Percentiles rank a stretch among this genome's conserved stretches.
Conservation (phyloP, 2,113 vertebrate species). For the Antechinus stuartii region DNA sequence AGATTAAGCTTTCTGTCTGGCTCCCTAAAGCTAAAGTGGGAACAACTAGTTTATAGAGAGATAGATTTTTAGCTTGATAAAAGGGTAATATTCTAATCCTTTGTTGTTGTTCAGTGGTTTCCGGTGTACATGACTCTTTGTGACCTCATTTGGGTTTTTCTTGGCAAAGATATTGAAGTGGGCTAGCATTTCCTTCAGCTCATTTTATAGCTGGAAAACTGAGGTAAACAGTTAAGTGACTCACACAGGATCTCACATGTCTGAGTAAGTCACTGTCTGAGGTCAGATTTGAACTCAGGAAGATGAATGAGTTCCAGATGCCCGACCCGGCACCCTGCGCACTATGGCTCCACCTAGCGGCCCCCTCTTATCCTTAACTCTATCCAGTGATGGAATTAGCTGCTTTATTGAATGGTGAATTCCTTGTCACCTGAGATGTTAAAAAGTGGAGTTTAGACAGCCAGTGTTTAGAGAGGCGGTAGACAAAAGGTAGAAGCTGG, state of each 20-base stretch:
- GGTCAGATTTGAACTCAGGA: not conserved
- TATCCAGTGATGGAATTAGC: not conserved
- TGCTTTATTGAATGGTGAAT: not conserved
- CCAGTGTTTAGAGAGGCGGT: not conserved
- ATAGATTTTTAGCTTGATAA: not conserved
- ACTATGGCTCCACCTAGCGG: not conserved
- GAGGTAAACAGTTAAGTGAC: not conserved
- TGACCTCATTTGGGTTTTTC: not conserved
- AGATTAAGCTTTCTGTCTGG: not conserved
- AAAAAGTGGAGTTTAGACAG: not conserved
- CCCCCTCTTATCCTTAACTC: not conserved
- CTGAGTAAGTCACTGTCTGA: not conserved
- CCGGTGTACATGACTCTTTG: not conserved
- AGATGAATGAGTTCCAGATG: not conserved
- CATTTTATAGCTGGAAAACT: not conserved
- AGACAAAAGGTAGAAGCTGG: not conserved
- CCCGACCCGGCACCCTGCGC: not conserved
- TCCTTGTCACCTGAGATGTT: not conserved
- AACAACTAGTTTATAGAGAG: not conserved
- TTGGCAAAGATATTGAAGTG: not conserved
- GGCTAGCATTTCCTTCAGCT: not conserved
- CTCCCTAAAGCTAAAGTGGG: not conserved
- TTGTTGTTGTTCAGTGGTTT: not conserved
- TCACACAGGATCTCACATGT: not conserved
- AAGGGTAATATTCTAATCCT: not conserved